Evolutionary conservation across 2,888 invertebrate species (phyloP).

Genomic region (Drosophila birchii): DNA sequence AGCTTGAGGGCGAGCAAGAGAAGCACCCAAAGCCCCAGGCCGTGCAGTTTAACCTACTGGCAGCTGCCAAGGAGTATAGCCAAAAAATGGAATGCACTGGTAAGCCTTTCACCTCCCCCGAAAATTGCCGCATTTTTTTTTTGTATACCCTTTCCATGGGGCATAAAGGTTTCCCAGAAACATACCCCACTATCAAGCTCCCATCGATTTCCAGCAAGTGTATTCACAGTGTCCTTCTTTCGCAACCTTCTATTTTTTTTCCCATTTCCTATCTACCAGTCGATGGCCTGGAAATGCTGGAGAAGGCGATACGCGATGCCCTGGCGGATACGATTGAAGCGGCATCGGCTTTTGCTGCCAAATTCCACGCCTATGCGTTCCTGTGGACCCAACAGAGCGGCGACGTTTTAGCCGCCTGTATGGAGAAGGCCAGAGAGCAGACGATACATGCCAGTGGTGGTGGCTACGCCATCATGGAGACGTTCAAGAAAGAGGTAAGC

Average conservation of each 20-base stretch:
- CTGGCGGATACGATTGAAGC: constrained; percentile 71
- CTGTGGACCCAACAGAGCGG: constrained; percentile 78
- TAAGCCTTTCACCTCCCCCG: background rate
- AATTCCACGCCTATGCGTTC: constrained; percentile 80
- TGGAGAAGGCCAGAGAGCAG: constrained; percentile 63
- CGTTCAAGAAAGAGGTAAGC: constrained; percentile 82
- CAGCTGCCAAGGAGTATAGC: constrained; percentile 46
- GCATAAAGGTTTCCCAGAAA: background rate
- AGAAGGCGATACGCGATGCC: constrained; percentile 66
- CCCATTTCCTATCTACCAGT: constrained; percentile 18
- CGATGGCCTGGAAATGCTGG: constrained; percentile 69
- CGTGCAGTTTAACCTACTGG: constrained; percentile 42
- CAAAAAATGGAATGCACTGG: constrained; percentile 39
- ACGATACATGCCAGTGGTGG: constrained; percentile 61
- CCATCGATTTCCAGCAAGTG: background rate
- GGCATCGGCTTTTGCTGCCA: constrained; percentile 74
- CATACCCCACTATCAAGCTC: background rate
- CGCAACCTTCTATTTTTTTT: background rate
- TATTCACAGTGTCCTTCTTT: background rate
- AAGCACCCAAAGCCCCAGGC: constrained; percentile 28
- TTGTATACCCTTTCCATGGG: background rate
- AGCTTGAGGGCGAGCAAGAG: constrained; percentile 8
- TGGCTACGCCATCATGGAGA: constrained; percentile 81
- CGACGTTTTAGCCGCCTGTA: constrained; percentile 69
- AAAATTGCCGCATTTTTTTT: background rate